Conservation (phyloP, 2,888 invertebrate species). For the Nomada hirtipes region DNA sequence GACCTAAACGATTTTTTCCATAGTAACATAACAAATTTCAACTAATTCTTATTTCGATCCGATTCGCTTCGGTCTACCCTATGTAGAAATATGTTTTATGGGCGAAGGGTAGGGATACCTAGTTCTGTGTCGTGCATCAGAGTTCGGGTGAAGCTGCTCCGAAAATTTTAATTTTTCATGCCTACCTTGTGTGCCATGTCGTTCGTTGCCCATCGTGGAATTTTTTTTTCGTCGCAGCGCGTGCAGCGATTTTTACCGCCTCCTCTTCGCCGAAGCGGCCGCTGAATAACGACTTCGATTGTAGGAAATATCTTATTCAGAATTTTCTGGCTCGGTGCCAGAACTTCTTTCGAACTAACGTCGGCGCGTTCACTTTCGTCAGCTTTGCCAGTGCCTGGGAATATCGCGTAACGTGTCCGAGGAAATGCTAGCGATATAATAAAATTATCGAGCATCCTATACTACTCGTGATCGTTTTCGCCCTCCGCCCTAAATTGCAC, state of each 20-base stretch:
- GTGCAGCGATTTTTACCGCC: neutral
- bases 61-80: no score
- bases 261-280: neutral
- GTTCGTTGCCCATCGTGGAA: neutral
- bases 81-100: neutral
- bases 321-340: slow-evolving; percentile 46
- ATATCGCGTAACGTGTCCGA: neutral
- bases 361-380: slow-evolving; percentile 53
- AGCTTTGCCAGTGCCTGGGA: neutral
- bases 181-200: neutral
- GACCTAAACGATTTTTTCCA: no score
- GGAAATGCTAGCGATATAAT: slow-evolving; percentile 17
- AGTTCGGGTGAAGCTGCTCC: slow-evolving; percentile 5
- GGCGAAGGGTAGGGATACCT: neutral
- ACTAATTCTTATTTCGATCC: no score
- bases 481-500: no score
- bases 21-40: no score
- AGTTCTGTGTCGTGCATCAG: neutral
- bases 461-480: no score
- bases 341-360: slow-evolving; percentile 36
- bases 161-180: neutral
- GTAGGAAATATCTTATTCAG: slow-evolving; percentile 40
- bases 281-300: slow-evolving; percentile 41
- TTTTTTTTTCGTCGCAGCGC: neutral
- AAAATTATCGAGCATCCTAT: neutral